Percentiles rank a stretch among this genome's conserved stretches.
Evolutionary conservation across 1,140 invertebrate species (phyloP).

Genomic region (Uloborus diversus): DNA sequence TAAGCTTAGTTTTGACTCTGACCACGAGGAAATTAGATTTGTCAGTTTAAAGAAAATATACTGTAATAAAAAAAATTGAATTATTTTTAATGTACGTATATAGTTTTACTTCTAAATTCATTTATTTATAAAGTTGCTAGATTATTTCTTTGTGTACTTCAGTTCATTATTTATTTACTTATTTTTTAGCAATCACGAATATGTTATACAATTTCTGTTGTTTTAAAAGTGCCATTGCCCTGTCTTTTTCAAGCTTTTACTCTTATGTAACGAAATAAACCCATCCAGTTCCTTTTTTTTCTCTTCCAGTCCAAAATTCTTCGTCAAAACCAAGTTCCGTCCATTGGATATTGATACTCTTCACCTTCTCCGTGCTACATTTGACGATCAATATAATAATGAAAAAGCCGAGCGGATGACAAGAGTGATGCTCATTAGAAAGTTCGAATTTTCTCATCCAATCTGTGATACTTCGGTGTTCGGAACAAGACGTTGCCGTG

Average conservation of each 20-base stretch:
- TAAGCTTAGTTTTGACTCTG: too few species aligned
- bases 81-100: not conserved
- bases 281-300: not conserved
- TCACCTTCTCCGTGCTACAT: not conserved
- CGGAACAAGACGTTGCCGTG: slow-evolving; percentile 19
- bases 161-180: not conserved
- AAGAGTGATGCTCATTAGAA: not conserved
- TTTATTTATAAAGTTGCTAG: not conserved
- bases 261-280: not conserved
- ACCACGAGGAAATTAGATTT: too few species aligned
- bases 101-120: not conserved
- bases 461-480: slow-evolving; percentile 34
- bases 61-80: not conserved
- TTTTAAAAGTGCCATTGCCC: not conserved
- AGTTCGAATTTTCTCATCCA: not conserved
- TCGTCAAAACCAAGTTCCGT: slow-evolving; percentile 17
- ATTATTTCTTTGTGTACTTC: not conserved
- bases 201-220: not conserved
- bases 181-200: not conserved
- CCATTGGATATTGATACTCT: slow-evolving; percentile 5
- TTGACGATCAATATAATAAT: not conserved
- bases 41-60: too few species aligned
- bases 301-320: slow-evolving; percentile 15
- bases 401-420: slow-evolving; percentile 15
- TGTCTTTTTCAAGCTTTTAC: not conserved